Percentiles rank a stretch among this genome's conserved stretches.
Evolutionary conservation across 2,888 invertebrate genomes (phyloP).

Genomic region (Leucophora obtusa): DNA sequence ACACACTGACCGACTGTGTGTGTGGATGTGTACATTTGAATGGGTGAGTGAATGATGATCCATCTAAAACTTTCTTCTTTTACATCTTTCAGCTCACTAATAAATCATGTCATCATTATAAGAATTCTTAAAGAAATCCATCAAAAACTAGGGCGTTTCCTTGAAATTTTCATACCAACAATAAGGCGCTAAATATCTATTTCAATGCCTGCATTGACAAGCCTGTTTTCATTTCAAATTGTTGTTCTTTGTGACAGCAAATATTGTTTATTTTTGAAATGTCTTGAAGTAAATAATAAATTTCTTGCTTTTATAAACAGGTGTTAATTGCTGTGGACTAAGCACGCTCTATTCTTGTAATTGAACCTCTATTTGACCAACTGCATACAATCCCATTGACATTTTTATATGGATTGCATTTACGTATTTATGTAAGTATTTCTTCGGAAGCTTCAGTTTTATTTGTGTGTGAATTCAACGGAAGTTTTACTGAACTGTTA

Average conservation of each 20-base stretch:
- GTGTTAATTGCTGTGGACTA: conserved; percentile 54
- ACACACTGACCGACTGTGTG: too few relatives aligned
- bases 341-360: conserved; percentile 32
- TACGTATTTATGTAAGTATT: conserved; percentile 60
- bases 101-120: conserved; percentile 50
- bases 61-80: not conserved
- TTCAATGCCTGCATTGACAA: not conserved
- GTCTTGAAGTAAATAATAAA: conserved; percentile 5
- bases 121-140: conserved; percentile 28
- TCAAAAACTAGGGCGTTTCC: conserved; percentile 57
- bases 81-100: conserved; percentile 16
- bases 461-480: conserved; percentile 73
- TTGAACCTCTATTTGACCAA: conserved; percentile 22
- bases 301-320: conserved; percentile 33
- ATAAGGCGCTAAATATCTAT: conserved; percentile 50
- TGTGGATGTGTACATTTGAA: conserved; percentile 19
- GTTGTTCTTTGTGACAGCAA: conserved; percentile 43
- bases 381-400: not conserved
- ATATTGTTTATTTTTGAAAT: conserved; percentile 32
- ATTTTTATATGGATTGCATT: not conserved
- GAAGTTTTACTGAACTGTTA: conserved; percentile 73
- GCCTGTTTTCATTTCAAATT: not conserved
- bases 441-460: conserved; percentile 73
- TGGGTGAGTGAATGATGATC: not conserved
- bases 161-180: conserved; percentile 52